Conservation (phyloP, 2,113 vertebrate species). For the Gymnobelideus leadbeateri region DNA sequence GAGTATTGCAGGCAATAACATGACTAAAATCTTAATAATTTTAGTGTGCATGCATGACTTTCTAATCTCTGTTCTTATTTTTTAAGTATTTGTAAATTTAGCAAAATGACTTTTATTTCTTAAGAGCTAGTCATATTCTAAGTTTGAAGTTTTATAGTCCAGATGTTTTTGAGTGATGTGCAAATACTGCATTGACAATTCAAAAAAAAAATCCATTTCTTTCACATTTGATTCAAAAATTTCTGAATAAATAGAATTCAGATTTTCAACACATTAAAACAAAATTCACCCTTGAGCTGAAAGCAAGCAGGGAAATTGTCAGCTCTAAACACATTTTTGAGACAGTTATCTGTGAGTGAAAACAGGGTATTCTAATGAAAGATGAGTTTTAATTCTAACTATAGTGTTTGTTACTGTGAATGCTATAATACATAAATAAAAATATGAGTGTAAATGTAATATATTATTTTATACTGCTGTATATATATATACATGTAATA, state of each 20-base stretch:
- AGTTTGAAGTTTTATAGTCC: conserved; percentile 70
- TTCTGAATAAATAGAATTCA: conserved; percentile 60
- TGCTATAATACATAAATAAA: conserved; percentile 79
- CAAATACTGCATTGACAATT: conserved; percentile 60
- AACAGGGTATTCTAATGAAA: conserved; percentile 81
- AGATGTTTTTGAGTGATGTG: conserved; percentile 74
- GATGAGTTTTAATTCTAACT: conserved; percentile 79
- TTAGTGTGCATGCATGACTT: conserved; percentile 77
- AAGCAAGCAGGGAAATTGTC: conserved; percentile 67
- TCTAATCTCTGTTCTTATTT: conserved; percentile 75
- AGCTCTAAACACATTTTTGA: conserved; percentile 63
- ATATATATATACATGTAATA: conserved; percentile 80
- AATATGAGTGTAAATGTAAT: conserved; percentile 81
- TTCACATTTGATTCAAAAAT: conserved; percentile 71
- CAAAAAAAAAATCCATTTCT: conserved; percentile 46
- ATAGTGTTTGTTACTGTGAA: conserved; percentile 82
- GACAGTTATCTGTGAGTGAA: conserved; percentile 80
- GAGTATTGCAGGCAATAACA: conserved; percentile 81
- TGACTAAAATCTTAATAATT: conserved; percentile 68
- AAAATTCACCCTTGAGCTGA: conserved; percentile 56
- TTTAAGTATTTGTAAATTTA: conserved; percentile 78
- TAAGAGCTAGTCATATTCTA: conserved; percentile 69
- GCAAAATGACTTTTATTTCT: conserved; percentile 69
- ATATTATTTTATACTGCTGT: conserved; percentile 83
- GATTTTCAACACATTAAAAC: conserved; percentile 49